Evolutionary conservation across 2,888 invertebrate species (phyloP).

Genomic region (Eugnorisma glareosa): DNA sequence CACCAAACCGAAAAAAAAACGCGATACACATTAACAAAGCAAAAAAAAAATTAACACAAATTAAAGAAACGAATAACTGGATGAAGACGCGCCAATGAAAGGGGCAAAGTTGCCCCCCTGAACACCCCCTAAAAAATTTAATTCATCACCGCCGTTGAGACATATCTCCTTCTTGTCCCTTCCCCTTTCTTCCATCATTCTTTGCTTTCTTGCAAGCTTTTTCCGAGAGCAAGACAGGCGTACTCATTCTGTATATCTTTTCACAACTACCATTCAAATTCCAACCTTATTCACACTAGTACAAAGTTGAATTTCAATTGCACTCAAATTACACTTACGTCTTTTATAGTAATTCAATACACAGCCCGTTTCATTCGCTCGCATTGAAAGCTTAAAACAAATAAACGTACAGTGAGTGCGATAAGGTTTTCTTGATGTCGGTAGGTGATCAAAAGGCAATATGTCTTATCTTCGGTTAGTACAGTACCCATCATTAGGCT

Average conservation of each 20-base stretch:
- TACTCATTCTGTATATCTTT: slow-evolving; percentile 76
- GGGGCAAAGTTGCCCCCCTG: slow-evolving; percentile 82
- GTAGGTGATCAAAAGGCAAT: slow-evolving; percentile 84
- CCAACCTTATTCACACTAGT: neutral
- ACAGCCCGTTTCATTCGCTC: slow-evolving; percentile 88
- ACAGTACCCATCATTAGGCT: slow-evolving; percentile 64
- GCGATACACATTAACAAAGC: slow-evolving; percentile 70
- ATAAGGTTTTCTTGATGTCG: slow-evolving; percentile 86
- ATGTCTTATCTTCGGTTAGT: slow-evolving; percentile 73
- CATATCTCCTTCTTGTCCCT: slow-evolving; percentile 88
- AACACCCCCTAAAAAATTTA: slow-evolving; percentile 90
- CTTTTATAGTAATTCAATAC: slow-evolving; percentile 75
- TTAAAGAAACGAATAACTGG: slow-evolving; percentile 86
- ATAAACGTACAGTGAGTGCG: slow-evolving; percentile 84
- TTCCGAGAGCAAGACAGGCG: slow-evolving; percentile 83
- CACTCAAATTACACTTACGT: slow-evolving; percentile 51
- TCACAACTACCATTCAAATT: slow-evolving; percentile 46
- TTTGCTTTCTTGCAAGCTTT: slow-evolving; percentile 90
- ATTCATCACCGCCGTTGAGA: slow-evolving; percentile 89
- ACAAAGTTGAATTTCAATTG: slow-evolving; percentile 60
- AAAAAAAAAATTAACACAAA: slow-evolving; percentile 86
- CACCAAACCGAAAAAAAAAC: slow-evolving; percentile 45
- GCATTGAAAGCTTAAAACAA: slow-evolving; percentile 89
- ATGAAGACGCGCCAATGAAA: slow-evolving; percentile 87
- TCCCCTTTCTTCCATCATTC: slow-evolving; percentile 89